phyloP scores from a whole-genome alignment of 2,888 invertebrate genomes.

The Cephus sareptanus region DNA sequence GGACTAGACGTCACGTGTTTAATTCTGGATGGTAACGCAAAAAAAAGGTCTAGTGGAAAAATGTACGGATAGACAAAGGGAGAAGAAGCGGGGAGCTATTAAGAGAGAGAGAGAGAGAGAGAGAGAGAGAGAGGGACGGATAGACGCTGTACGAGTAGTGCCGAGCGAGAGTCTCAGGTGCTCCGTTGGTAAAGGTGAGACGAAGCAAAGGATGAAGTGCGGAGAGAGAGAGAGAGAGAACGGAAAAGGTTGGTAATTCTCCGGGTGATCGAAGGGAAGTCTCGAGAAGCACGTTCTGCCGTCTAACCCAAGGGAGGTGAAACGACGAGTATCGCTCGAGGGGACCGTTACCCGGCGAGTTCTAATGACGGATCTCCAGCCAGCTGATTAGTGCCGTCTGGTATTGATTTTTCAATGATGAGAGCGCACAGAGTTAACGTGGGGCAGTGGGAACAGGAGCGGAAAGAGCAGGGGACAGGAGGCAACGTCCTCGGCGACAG shows the following conservation, averaged over 20 bases:
- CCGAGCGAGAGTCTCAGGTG: neutral
- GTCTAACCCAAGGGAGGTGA: neutral
- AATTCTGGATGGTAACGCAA: neutral
- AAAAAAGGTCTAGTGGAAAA: neutral
- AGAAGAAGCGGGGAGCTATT: neutral
- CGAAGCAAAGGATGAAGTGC: neutral
- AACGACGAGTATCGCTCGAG: slow-evolving; percentile 1
- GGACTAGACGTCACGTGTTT: neutral
- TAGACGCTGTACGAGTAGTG: neutral
- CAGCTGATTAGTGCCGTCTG: slow-evolving; percentile 63
- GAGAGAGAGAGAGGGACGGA: neutral
- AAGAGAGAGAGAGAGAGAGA: neutral
- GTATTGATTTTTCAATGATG: slow-evolving; percentile 63
- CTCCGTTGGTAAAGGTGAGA: neutral
- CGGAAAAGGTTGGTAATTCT: neutral
- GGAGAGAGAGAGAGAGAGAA: neutral
- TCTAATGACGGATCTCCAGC: slow-evolving; percentile 55
- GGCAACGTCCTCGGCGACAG: slow-evolving; percentile 12
- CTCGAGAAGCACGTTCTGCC: slow-evolving; percentile 9
- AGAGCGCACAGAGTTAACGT: slow-evolving; percentile 26
- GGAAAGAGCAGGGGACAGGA: slow-evolving; percentile 5
- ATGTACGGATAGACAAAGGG: neutral
- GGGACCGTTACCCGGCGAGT: slow-evolving; percentile 36
- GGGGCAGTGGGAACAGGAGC: neutral
- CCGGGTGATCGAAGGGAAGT: slow-evolving; percentile 10